Conservation (phyloP, 2,797 vertebrate species). For the Kryptolebias ocellatus region DNA sequence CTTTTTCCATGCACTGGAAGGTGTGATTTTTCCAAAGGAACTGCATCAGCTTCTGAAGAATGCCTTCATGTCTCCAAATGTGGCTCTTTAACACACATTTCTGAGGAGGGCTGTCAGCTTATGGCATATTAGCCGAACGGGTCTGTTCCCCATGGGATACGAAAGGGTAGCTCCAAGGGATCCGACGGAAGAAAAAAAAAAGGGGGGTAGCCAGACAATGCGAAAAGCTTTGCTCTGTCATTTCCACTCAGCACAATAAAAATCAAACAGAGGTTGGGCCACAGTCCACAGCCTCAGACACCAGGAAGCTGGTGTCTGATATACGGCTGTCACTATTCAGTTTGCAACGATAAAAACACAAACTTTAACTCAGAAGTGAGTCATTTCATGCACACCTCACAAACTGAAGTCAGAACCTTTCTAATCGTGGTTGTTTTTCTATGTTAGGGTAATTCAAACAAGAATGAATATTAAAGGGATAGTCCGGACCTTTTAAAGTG, state of each 20-base stretch:
- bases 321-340: constrained; percentile 46
- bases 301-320: constrained; percentile 43
- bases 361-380: constrained; percentile 46
- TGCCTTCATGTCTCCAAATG: constrained; percentile 78
- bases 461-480: no score
- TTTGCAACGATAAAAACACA: constrained; percentile 40
- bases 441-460: no score
- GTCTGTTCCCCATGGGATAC: constrained; percentile 74
- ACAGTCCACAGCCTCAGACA: constrained; percentile 50
- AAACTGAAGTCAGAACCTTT: background rate
- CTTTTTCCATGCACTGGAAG: constrained; percentile 44
- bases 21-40: constrained; percentile 65
- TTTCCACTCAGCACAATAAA: constrained; percentile 76
- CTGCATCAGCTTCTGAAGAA: constrained; percentile 73
- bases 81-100: constrained; percentile 79
- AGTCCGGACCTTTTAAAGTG: no score
- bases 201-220: constrained; percentile 72
- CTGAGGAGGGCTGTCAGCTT: constrained; percentile 76
- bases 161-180: constrained; percentile 76
- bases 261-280: constrained; percentile 67
- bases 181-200: constrained; percentile 61
- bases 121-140: constrained; percentile 80
- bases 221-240: constrained; percentile 80
- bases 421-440: no score
- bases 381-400: constrained; percentile 35